phyloP scores from a whole-genome alignment of 2,797 vertebrate species.

The Alosa sapidissima region DNA sequence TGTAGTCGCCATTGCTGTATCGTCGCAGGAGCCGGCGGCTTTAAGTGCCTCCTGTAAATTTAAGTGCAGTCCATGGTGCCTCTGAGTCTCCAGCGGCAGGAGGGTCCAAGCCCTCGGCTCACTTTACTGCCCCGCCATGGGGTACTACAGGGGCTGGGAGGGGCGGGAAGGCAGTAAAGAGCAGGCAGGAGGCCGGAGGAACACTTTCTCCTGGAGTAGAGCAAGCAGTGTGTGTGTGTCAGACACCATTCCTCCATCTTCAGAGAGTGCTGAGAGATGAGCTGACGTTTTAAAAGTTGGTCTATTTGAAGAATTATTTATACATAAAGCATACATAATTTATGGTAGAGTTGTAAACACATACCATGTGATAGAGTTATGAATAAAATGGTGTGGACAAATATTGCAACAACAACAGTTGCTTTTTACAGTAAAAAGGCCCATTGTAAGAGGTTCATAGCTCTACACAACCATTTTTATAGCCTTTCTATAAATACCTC shows the following conservation, averaged over 20 bases:
- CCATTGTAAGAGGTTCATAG: background rate
- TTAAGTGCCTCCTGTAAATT: constrained; percentile 59
- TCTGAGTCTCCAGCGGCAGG: constrained; percentile 48
- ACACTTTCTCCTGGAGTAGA: background rate
- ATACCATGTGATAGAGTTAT: background rate
- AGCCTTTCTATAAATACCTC: background rate
- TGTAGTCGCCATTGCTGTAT: constrained; percentile 41
- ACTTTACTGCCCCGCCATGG: constrained; percentile 29
- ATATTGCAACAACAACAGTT: background rate
- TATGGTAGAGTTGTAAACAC: background rate
- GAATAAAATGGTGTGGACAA: background rate
- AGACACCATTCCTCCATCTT: background rate
- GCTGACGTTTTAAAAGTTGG: background rate
- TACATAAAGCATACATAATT: background rate
- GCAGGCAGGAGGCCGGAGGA: background rate
- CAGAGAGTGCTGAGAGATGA: background rate
- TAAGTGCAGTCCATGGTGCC: constrained; percentile 55
- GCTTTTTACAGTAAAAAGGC: background rate
- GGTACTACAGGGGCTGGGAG: constrained; percentile 32
- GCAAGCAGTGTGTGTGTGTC: background rate
- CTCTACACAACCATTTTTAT: background rate
- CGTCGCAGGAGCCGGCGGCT: constrained; percentile 44
- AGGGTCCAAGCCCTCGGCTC: constrained; percentile 40
- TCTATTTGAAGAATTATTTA: background rate
- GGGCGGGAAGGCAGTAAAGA: background rate